These are phyloP conservation scores for Achatina immaculata DNA, from an alignment of 1,140 invertebrate species.

Conservation along the genomic window DNA sequence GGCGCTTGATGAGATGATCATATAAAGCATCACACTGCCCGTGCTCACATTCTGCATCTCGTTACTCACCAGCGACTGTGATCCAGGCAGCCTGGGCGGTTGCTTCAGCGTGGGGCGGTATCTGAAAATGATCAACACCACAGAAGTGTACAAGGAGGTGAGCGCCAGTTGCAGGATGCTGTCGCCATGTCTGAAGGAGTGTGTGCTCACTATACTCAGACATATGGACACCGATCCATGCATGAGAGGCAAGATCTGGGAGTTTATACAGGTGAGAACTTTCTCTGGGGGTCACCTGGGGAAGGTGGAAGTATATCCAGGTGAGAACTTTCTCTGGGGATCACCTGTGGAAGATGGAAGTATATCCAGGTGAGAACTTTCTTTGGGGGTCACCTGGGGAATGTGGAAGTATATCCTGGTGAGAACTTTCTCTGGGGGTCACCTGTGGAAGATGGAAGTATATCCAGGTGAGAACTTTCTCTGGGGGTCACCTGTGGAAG, in stretches of 20 bases:
- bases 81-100: background rate
- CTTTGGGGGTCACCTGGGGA: too few relatives aligned
- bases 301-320: too few relatives aligned
- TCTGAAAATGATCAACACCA: background rate
- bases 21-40: too few relatives aligned
- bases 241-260: slow-evolving; percentile 1
- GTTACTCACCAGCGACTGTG: background rate
- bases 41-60: too few relatives aligned
- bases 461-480: too few relatives aligned
- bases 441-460: too few relatives aligned
- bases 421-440: too few relatives aligned
- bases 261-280: background rate
- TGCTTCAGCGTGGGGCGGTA: background rate
- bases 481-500: too few relatives aligned
- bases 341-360: too few relatives aligned
- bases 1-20: too few relatives aligned
- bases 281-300: background rate
- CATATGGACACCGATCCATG: background rate
- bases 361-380: too few relatives aligned
- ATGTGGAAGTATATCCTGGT: too few relatives aligned
- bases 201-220: background rate
- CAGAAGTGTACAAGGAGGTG: background rate
- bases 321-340: background rate
- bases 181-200: background rate
- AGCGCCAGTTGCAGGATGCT: background rate